Conservation (phyloP, 2,888 invertebrate genomes). For the Scaptomyza flava region DNA sequence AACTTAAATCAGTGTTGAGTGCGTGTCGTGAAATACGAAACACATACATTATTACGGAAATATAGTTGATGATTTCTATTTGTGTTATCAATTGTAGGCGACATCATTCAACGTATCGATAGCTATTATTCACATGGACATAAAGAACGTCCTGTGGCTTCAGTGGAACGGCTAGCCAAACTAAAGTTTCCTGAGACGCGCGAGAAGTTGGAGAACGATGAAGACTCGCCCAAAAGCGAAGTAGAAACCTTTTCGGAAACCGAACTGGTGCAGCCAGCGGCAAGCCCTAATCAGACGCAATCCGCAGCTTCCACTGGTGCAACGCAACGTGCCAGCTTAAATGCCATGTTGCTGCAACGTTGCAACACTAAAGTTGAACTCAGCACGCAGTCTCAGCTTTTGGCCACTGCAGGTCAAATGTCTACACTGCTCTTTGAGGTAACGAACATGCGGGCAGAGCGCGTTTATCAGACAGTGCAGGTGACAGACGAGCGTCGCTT, state of each 20-base stretch:
- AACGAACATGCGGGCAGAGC: conserved; percentile 88
- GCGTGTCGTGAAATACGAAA: background rate
- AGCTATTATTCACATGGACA: conserved; percentile 69
- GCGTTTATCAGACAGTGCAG: conserved; percentile 86
- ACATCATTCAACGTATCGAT: conserved; percentile 81
- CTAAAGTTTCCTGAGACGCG: conserved; percentile 73
- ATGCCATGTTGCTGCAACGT: conserved; percentile 68
- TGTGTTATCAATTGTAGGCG: conserved; percentile 56
- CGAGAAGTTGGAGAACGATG: conserved; percentile 50
- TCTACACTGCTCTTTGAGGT: conserved; percentile 88
- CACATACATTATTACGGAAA: too few relatives aligned
- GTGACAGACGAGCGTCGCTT: conserved; percentile 87
- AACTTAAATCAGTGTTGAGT: background rate
- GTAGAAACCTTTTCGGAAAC: conserved; percentile 81
- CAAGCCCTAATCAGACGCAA: conserved; percentile 55
- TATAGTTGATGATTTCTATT: background rate
- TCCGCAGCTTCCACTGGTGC: conserved; percentile 43
- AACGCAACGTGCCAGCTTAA: conserved; percentile 51
- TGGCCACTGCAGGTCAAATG: conserved; percentile 82
- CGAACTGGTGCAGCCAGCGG: conserved; percentile 57
- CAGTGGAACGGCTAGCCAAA: conserved; percentile 48
- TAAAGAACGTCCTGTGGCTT: conserved; percentile 25
- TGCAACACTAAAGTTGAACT: conserved; percentile 84
- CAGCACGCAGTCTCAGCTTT: conserved; percentile 84
- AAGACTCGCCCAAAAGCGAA: conserved; percentile 70